Evolutionary conservation across 2,113 vertebrate genomes (phyloP).

Genomic region (Progne subis): DNA sequence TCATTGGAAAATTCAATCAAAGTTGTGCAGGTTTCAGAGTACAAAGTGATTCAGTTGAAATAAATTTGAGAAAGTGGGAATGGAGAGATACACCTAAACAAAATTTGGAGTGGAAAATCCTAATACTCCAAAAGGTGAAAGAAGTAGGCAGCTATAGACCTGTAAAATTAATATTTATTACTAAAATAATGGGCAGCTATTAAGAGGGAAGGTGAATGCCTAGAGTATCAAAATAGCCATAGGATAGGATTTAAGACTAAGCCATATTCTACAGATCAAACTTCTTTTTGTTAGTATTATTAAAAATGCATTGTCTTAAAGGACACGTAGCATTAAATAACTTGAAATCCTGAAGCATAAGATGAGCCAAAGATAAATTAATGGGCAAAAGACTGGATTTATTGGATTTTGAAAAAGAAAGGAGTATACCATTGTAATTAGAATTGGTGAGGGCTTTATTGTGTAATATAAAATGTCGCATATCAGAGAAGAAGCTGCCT

Average conservation of each 20-base stretch:
- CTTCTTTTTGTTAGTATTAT: background rate
- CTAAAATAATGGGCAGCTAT: background rate
- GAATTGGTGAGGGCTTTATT: background rate
- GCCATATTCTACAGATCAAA: background rate
- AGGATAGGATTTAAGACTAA: background rate
- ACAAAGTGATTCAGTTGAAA: background rate
- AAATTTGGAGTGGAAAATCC: background rate
- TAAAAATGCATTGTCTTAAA: background rate
- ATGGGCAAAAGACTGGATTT: background rate
- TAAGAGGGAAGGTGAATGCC: background rate
- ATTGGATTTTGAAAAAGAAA: background rate
- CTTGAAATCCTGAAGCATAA: background rate
- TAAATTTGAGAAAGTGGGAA: background rate
- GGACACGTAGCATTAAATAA: background rate
- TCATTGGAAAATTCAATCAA: background rate
- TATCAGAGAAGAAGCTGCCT: background rate
- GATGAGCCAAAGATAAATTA: background rate
- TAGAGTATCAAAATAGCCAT: background rate
- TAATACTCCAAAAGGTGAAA: background rate
- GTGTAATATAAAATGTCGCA: background rate
- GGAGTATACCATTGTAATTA: background rate
- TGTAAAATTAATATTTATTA: background rate
- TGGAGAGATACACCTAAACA: background rate
- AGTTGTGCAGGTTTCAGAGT: background rate
- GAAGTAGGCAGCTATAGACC: background rate